Conservation (phyloP, 2,113 vertebrate genomes). For the Tricholaema leucomelas region DNA sequence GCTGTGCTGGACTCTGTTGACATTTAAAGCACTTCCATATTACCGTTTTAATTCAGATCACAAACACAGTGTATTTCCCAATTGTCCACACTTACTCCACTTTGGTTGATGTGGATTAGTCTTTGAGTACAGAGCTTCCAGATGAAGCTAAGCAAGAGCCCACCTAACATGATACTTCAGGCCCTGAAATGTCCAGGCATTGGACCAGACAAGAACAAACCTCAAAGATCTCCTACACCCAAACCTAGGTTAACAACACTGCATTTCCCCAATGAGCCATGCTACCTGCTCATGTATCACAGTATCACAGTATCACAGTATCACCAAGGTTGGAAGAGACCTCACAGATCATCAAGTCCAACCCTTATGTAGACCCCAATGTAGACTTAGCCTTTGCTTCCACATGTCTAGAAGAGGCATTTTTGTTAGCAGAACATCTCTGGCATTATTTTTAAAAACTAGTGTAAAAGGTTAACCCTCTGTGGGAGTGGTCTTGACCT, state of each 20-base stretch:
- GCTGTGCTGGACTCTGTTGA: not conserved
- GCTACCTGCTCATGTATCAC: not conserved
- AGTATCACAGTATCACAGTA: too few relatives aligned
- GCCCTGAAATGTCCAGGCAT: not conserved
- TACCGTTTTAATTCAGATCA: not conserved
- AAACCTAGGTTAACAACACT: not conserved
- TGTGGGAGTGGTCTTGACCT: too few relatives aligned
- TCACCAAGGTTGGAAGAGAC: too few relatives aligned
- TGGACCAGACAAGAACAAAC: not conserved
- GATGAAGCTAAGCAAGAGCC: not conserved
- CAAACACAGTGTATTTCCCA: not conserved
- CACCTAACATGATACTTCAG: fast-evolving
- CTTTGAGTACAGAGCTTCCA: not conserved
- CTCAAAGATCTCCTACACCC: not conserved
- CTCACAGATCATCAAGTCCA: too few relatives aligned
- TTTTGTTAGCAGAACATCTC: not conserved
- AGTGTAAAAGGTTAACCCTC: too few relatives aligned
- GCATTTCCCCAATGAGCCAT: not conserved
- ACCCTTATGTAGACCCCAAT: too few relatives aligned
- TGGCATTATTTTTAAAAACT: not conserved
- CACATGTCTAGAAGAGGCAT: not conserved
- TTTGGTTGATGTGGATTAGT: not conserved
- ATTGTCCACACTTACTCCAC: not conserved
- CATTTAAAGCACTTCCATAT: not conserved
- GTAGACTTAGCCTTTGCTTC: not conserved